Conservation (phyloP, 2,888 invertebrate species). For the Steinernema hermaphroditum region DNA sequence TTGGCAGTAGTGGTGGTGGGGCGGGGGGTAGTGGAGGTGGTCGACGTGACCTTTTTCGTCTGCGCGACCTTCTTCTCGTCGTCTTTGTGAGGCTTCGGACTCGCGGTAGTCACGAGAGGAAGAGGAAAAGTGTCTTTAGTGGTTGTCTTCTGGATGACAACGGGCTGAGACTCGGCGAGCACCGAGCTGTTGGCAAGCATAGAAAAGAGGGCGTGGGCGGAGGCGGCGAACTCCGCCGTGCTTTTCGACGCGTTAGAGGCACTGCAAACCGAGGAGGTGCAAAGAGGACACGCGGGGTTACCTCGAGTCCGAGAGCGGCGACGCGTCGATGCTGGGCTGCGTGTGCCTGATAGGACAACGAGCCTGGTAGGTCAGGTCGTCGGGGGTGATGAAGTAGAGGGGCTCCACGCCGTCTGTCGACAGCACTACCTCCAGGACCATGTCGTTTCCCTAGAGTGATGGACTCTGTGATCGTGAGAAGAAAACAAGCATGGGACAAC, state of each 20-base stretch:
- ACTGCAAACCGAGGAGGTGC: slow-evolving; percentile 6
- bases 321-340: slow-evolving; percentile 3
- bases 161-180: slow-evolving; percentile 11
- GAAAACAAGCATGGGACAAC: too few species aligned
- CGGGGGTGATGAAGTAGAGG: slow-evolving; percentile 66
- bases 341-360: slow-evolving; percentile 48
- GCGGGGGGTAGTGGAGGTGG: slow-evolving; percentile 34
- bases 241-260: background rate
- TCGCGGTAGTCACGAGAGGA: slow-evolving; percentile 35
- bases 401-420: slow-evolving; percentile 67
- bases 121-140: slow-evolving; percentile 52
- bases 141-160: slow-evolving; percentile 31
- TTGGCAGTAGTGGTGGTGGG: slow-evolving; percentile 35
- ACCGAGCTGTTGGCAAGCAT: slow-evolving; percentile 43
- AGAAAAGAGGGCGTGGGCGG: slow-evolving; percentile 53
- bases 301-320: slow-evolving; percentile 1
- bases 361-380: slow-evolving; percentile 65
- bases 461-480: too few species aligned
- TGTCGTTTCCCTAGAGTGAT: slow-evolving; percentile 58
- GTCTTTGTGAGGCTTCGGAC: background rate
- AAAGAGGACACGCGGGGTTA: background rate
- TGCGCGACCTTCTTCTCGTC: slow-evolving; percentile 23
- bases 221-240: slow-evolving; percentile 45
- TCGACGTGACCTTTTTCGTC: slow-evolving; percentile 5
- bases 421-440: slow-evolving; percentile 65